Evolutionary conservation across 2,888 invertebrate genomes (phyloP), one percentile per base, ranked within the genome.

Genomic region (Tetranychus piercei): DNA sequence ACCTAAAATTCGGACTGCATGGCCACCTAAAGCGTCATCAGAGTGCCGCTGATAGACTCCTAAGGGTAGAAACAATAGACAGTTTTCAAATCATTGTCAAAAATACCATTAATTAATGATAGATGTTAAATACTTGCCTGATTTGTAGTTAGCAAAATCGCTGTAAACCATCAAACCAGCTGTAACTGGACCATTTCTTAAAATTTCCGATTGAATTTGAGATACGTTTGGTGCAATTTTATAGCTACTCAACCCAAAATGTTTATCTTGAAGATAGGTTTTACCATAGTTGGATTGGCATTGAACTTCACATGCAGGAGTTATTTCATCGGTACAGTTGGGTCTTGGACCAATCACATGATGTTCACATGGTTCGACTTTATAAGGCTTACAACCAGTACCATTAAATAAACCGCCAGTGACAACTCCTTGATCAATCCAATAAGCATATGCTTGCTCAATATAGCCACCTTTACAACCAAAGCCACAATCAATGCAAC

Each of bases 1-100:
- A n/a, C 94, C 93, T 72, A 93, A 82, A 73, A 94, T 88, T 81
- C 89, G 89, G 74, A 94, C 87, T 45, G 93, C 93, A 82, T 94
- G 93, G 0, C 91, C 92, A 7, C 69, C 69, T 5, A 23, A 6
- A 20, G 11, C 6, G 20, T 20, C 69, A 23, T 69, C 7, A 20
- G 20, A 69, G 20, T 69, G 69, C 8, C 20, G n/a, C 2, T 23
- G 20, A 22, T 69, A 69, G 6, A 69, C 69, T 20, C 69, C 69
- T 69, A 69, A 23, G 9, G 67, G 65, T 5, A 65, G n/a, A 65
- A 20, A 23, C 34, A 69, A 22, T 22, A 18, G 2, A 22, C 1
- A 22, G 8, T 18, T 9, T 23, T 69, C 5, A 65, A 65, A 65
- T 9, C 18, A 65, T 20, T 65, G 65, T 5, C 11, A 6, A 65